These are phyloP conservation scores for Drosophila truncata DNA, from an alignment of 1,140 invertebrate genomes.

Conservation along the genomic window DNA sequence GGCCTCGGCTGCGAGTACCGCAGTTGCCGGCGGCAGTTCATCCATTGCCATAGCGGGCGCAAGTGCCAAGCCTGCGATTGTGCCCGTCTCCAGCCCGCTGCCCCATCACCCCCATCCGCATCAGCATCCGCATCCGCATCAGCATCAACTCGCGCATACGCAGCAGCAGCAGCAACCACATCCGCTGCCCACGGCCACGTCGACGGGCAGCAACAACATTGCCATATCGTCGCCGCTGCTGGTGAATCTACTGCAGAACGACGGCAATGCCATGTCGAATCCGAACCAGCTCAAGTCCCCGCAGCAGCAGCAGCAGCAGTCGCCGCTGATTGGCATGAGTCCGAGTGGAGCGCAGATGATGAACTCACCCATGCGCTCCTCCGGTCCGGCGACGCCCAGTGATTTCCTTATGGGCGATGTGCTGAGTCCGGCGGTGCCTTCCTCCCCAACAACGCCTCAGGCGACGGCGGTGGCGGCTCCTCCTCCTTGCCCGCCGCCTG, in stretches of 20 bases:
- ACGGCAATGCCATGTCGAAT: conserved; percentile 86
- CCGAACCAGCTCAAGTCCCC: conserved; percentile 76
- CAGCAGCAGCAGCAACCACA: conserved; percentile 30
- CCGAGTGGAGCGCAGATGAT: conserved; percentile 72
- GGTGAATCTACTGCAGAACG: conserved; percentile 96
- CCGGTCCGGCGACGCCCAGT: conserved; percentile 57
- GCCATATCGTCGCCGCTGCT: conserved; percentile 93
- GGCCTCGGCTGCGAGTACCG: conserved; percentile 12
- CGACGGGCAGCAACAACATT: conserved; percentile 75
- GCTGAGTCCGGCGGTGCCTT: conserved; percentile 69
- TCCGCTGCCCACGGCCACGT: conserved; percentile 85
- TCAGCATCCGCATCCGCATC: conserved; percentile 21
- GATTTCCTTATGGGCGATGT: conserved; percentile 64
- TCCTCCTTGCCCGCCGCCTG: conserved; percentile 34
- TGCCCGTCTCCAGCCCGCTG: conserved; percentile 47
- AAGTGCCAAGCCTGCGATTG: conserved; percentile 56
- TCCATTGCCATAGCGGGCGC: conserved; percentile 51
- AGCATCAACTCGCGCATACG: conserved; percentile 14
- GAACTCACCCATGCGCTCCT: conserved; percentile 68
- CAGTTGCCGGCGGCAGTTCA: conserved; percentile 31
- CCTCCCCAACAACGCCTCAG: conserved; percentile 70
- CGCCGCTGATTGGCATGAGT: conserved; percentile 70
- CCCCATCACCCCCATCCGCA: conserved; percentile 43
- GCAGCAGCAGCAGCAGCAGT: conserved; percentile 61
- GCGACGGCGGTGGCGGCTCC: not conserved